Conservation (phyloP, 2,113 vertebrate genomes). For the Camelus bactrianus region DNA sequence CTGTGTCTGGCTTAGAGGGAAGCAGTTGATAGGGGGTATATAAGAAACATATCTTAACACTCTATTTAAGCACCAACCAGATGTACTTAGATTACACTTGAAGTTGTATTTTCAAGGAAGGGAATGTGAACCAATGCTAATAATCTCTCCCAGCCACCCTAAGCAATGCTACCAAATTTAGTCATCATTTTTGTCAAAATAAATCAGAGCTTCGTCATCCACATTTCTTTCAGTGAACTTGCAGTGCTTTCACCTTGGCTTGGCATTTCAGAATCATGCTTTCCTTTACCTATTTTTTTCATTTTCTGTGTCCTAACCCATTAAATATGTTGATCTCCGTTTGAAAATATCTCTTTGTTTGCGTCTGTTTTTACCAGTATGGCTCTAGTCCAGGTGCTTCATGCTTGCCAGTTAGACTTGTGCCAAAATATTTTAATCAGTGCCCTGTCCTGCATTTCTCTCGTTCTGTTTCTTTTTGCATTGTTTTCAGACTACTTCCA, state of each 20-base stretch:
- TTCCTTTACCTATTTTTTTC: not conserved
- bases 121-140: not conserved
- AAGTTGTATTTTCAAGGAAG: not conserved
- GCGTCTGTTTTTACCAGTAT: not conserved
- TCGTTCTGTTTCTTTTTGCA: not conserved
- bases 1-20: not conserved
- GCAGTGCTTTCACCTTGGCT: not conserved
- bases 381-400: not conserved
- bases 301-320: not conserved
- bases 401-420: not conserved
- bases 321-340: not conserved
- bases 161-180: not conserved
- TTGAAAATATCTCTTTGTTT: not conserved
- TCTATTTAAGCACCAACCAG: constrained; percentile 18
- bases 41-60: not conserved
- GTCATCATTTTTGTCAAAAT: constrained; percentile 39
- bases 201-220: not conserved
- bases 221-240: not conserved
- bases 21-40: not conserved
- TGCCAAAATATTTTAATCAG: not conserved
- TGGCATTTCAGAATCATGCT: not conserved
- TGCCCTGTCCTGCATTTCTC: not conserved
- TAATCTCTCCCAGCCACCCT: not conserved
- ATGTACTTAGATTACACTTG: not conserved
- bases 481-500: not conserved